Base-by-base conservation (phyloP, 2,113 vertebrate species). In the Vulpes vulpes region DNA sequence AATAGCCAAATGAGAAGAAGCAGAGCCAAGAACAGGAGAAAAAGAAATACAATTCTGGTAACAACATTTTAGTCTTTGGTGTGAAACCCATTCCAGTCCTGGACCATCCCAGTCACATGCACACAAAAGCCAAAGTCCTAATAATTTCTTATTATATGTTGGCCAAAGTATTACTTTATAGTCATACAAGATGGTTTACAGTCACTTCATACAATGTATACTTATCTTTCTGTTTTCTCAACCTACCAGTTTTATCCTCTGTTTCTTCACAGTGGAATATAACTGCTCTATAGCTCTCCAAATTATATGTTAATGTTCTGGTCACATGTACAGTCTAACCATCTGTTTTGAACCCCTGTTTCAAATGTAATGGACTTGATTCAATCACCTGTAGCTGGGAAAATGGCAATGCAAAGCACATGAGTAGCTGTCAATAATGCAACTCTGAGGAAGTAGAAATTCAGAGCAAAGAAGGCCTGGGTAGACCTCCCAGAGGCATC, bases 401-500 rank as follows among this genome's bases (percentile, higher is more conserved):
- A 83, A 73, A 57, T 73, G 67, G 74, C 30, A 51, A 15, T 53
- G 16, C 15, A 62, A 43, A 60, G 35, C 59, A 19, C 2, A 2
- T 3, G 17, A 17, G 17, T 51, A 27, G 22, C n/a, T 69, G 3
- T 27, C 22, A 19, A 53, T 16, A 79, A 23, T 2, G 1, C 27
- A 57, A 14, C 32, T 59, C 49, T 51, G 16, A 90, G 22, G 4
- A 3, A 1, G 3, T 67, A 8, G 17, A 78, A 69, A 78, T 76
- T 78, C 11, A 60, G 14, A 89, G 16, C 25, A 25, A 43, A 65
- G 25, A 71, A 71, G 32, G 6, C 25, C 16, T 62, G 15, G 43
- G n/a, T 64, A 25, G 65, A 76, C 7, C n/a, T 10, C 4, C 0
- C 19, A 32, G 0, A 43, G 2, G 8, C 20, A 49, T 20, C 1